Evolutionary conservation across 2,113 vertebrate genomes (phyloP).

Genomic region (Oceanodroma tethys): DNA sequence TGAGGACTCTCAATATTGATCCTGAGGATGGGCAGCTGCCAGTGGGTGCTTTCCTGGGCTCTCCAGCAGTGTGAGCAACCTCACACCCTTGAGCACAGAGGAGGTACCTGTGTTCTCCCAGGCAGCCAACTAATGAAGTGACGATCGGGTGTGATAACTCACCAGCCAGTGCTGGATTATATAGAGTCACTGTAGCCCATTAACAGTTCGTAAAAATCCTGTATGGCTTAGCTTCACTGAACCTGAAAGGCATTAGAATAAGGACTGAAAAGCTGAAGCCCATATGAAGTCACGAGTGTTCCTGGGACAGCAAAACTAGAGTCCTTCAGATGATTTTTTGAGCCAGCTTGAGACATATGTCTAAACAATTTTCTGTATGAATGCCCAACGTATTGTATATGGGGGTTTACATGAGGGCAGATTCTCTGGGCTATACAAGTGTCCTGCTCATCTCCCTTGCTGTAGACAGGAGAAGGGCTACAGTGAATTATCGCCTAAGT

Average conservation of each 20-base stretch:
- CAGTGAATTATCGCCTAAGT: neutral
- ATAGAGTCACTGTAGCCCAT: neutral
- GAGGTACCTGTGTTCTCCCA: neutral
- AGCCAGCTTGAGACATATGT: neutral
- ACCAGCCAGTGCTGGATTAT: neutral
- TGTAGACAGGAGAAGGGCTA: neutral
- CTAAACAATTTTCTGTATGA: neutral
- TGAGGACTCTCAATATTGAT: neutral
- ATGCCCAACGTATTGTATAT: neutral
- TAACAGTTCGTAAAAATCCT: neutral
- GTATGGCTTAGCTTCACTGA: neutral
- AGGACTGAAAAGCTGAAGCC: neutral
- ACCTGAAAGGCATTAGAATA: neutral
- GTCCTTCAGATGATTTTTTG: neutral
- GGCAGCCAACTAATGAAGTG: slow-evolving; percentile 6
- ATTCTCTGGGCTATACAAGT: neutral
- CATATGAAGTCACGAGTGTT: neutral
- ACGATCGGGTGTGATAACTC: neutral
- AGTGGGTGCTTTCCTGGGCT: neutral
- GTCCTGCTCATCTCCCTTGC: neutral
- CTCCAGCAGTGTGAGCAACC: neutral
- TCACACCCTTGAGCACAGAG: neutral
- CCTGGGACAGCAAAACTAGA: neutral
- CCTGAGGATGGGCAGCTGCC: neutral
- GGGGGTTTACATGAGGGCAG: accelerated